Conservation (phyloP, 2,113 vertebrate species). For the Pluvianellus socialis region DNA sequence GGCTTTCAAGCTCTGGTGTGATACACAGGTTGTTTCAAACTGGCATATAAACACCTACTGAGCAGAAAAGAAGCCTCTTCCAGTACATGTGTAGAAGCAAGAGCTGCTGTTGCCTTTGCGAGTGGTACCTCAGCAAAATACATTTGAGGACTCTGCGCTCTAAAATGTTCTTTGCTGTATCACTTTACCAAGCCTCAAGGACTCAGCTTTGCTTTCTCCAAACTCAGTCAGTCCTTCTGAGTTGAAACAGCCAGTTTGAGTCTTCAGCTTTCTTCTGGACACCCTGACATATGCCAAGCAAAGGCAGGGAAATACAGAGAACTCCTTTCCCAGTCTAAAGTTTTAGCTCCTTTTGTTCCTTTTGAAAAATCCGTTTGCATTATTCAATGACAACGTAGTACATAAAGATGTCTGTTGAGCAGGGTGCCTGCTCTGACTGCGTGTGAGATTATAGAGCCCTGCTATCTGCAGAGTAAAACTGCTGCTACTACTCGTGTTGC, state of each 20-base stretch:
- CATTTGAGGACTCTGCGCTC: neutral
- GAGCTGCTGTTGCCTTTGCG: neutral
- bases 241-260: neutral
- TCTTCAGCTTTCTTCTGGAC: neutral
- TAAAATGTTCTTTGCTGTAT: neutral
- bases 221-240: neutral
- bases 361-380: neutral
- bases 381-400: rapidly evolving
- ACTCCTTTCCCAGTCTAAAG: neutral
- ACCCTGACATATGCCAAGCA: neutral
- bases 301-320: neutral
- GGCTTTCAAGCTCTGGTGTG: neutral
- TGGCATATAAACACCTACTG: neutral
- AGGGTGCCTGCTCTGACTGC: neutral
- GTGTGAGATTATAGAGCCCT: neutral
- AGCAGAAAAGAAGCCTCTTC: neutral
- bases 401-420: neutral
- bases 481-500: neutral
- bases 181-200: neutral
- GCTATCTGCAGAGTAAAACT: neutral
- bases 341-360: neutral
- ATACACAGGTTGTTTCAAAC: neutral
- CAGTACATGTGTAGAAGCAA: neutral
- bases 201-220: neutral
- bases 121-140: neutral